phyloP scores from a whole-genome alignment of 2,888 invertebrate genomes.

The Tetanocera ferruginea region DNA sequence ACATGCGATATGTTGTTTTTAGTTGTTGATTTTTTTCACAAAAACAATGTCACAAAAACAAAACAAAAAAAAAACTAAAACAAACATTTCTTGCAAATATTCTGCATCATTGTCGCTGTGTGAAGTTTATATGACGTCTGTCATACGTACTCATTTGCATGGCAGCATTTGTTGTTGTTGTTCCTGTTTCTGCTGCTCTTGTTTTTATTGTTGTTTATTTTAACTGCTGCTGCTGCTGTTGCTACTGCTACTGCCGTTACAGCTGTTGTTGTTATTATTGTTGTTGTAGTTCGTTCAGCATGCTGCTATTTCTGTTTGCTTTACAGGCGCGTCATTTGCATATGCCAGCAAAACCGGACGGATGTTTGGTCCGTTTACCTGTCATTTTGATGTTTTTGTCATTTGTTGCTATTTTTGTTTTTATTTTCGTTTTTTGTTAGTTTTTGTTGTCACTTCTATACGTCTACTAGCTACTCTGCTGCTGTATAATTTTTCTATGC shows the following conservation, averaged over 20 bases:
- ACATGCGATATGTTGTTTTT: background rate
- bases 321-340: background rate
- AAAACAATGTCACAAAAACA: background rate
- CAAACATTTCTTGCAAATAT: background rate
- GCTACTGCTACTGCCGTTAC: background rate
- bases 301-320: background rate
- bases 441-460: too few species aligned
- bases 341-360: background rate
- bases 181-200: background rate
- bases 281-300: background rate
- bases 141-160: slow-evolving; percentile 28
- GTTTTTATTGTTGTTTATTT: background rate
- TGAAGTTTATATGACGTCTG: slow-evolving; percentile 31
- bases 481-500: too few species aligned
- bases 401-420: too few species aligned
- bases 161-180: slow-evolving; percentile 19
- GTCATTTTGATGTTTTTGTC: slow-evolving; percentile 9
- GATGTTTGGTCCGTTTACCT: slow-evolving; percentile 19
- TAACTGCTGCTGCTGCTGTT: background rate
- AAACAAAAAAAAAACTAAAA: background rate
- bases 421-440: too few species aligned
- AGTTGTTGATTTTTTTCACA: background rate
- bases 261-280: background rate
- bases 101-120: slow-evolving; percentile 4
- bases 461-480: too few species aligned